Base-by-base conservation (phyloP, 1,140 invertebrate genomes). In the Zaprionus nigranus region DNA sequence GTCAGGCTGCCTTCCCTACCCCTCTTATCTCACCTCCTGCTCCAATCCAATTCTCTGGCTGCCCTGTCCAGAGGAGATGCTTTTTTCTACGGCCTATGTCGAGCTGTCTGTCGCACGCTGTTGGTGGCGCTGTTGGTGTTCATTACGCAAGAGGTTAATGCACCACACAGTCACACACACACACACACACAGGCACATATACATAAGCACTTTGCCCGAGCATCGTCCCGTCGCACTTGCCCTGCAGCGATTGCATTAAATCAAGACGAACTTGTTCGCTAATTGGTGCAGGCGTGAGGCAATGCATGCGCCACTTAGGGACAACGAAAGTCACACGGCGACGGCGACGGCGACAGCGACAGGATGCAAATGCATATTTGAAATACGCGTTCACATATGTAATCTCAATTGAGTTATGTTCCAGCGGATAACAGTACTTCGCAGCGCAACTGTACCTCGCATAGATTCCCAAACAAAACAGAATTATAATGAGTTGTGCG, bases 111-210 rank as follows among this genome's bases (percentile, higher is more conserved):
- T 79, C 28, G 54, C 84, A 67, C 46, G 46, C 81, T 78, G 84
- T 90, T 88, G 84, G 84, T 88, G 84, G 84, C 85, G 75, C 85
- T 88, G 84, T 88, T 88, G 84, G 84, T 88, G 84, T 88, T 88
- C 85, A 88, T 88, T 88, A 88, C 84, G 84, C 84, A 90, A 87
- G 71, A 90, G 84, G 84, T 88, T 82, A 88, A 88, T 88, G 84
- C 84, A 90, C 85, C 75, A 61, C 54, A 67, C 11, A 61, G 30
- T 40, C 71, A 60, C 72, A 53, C 62, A 51, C 57, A 71, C 80
- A 75, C 59, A 78, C 77, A 22, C 68, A 62, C 43, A 53, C 43
- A 73, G 0, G 2, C 0, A 0, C 28, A 30, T 15, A n/a, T 15
- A 40, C 38, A n/a, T n/a, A 15, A 15, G 15, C 38, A n/a, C 38